These are phyloP conservation scores for Cerceris rybyensis DNA, from an alignment of 2,888 invertebrate genomes.

Conservation along the genomic window DNA sequence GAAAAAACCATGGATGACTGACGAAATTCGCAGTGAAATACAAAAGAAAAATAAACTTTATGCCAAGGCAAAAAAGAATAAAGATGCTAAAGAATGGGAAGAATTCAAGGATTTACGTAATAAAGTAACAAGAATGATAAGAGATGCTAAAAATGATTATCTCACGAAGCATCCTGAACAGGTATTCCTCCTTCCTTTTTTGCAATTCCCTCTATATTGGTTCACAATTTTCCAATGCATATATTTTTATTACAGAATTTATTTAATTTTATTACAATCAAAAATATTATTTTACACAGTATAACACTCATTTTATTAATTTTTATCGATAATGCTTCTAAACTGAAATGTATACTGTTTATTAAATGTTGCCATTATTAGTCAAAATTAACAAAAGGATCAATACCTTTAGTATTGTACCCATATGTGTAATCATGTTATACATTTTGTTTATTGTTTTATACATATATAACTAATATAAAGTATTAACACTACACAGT, in stretches of 20 bases:
- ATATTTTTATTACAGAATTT: background rate
- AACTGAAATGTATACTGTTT: background rate
- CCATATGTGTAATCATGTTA: conserved; percentile 7
- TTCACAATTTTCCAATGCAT: too few species aligned
- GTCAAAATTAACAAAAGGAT: background rate
- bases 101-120: conserved; percentile 80
- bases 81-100: conserved; percentile 79
- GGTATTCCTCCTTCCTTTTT: conserved; percentile 67
- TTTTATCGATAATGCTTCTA: conserved; percentile 3
- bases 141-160: conserved; percentile 80
- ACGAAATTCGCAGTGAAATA: conserved; percentile 79
- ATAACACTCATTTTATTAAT: conserved; percentile 1
- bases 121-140: conserved; percentile 80
- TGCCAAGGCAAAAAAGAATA: conserved; percentile 79
- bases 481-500: conserved; percentile 12
- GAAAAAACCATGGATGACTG: conserved; percentile 81
- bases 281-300: background rate
- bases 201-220: background rate
- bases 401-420: too few species aligned
- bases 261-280: background rate
- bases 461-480: background rate
- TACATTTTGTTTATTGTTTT: conserved; percentile 12
- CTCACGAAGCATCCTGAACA: conserved; percentile 78
- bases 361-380: conserved; percentile 6
- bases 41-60: conserved; percentile 80